Evolutionary conservation across 2,113 vertebrate genomes (phyloP), one percentile per base, ranked within the genome.

Genomic region (Trichechus manatus): DNA sequence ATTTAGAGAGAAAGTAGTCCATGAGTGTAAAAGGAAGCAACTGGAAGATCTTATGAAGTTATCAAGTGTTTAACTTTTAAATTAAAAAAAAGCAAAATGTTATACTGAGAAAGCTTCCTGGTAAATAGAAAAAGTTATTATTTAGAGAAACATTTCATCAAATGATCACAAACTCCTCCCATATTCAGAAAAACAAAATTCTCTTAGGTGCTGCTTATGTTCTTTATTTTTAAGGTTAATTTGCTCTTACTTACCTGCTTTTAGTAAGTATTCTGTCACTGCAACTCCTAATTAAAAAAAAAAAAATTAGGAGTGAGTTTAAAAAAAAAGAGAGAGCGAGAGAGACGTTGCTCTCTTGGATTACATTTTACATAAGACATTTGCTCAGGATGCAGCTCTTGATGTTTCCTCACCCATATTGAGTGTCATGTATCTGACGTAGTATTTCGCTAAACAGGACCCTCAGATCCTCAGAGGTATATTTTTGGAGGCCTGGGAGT

Each of bases 221-320:
- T 90, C 50, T 80, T 89, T 94, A 84, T 94, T 77, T 87, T 82
- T 74, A 88, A 63, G 31, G 31, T 36, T 42, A 9, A 93, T 31
- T 85, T 85, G 42, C 39, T 93, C 50, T 92, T 53, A 70, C 10
- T 63, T 6, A 53, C 27, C 39, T 70, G 25, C 8, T 59, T 56
- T 56, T 56, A 5, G 2, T 66, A 6, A 59, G 47, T 42, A 42
- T 27, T 87, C 42, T 11, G 29, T 39, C 42, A 33, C 14, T 72
- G 44, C 9, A 29, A 33, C 23, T 88, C 11, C 44, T 75, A 63
- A 7, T 29, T 64, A 81, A 33, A 77, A 53, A 59, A 80, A 53
- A 61, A 63, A 27, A 61, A 61, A 61, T 14, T 23, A 23, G 8
- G 9, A 20, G 6, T 33, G 66, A 33, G n/a, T n/a, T 42, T 56